Percentiles rank a stretch among this genome's conserved stretches.
phyloP scores from a whole-genome alignment of 1,140 invertebrate species.

The Atta texana region DNA sequence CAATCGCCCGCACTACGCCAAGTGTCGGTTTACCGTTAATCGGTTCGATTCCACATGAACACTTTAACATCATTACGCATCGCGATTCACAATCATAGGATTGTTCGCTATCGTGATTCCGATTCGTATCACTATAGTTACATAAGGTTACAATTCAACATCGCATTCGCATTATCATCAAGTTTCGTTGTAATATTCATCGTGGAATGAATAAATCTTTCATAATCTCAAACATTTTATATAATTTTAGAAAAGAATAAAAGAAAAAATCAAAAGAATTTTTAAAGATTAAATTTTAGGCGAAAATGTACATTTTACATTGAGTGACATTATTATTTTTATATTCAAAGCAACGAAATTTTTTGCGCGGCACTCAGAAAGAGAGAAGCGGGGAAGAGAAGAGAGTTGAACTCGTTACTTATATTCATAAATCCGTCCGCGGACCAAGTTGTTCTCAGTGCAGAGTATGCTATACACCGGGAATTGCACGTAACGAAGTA shows the following conservation, averaged over 20 bases:
- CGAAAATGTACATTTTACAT: neutral
- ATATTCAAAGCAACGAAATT: slow-evolving; percentile 34
- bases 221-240: neutral
- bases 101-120: slow-evolving; percentile 22
- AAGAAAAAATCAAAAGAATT: neutral
- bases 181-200: neutral
- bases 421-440: slow-evolving; percentile 52
- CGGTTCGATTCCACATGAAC: slow-evolving; percentile 28
- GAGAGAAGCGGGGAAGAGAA: neutral
- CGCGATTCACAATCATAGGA: slow-evolving; percentile 22
- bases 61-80: slow-evolving; percentile 53
- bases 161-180: neutral
- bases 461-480: slow-evolving; percentile 31
- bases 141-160: neutral
- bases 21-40: slow-evolving; percentile 45
- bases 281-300: neutral
- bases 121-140: slow-evolving; percentile 23
- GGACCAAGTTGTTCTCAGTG: slow-evolving; percentile 42
- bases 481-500: slow-evolving; percentile 59
- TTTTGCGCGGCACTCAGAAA: neutral
- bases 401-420: slow-evolving; percentile 53
- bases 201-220: neutral
- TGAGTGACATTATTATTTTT: slow-evolving; percentile 12
- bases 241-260: neutral
- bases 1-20: slow-evolving; percentile 27